phyloP scores from a whole-genome alignment of 1,140 invertebrate species.

The Cepaea nemoralis region DNA sequence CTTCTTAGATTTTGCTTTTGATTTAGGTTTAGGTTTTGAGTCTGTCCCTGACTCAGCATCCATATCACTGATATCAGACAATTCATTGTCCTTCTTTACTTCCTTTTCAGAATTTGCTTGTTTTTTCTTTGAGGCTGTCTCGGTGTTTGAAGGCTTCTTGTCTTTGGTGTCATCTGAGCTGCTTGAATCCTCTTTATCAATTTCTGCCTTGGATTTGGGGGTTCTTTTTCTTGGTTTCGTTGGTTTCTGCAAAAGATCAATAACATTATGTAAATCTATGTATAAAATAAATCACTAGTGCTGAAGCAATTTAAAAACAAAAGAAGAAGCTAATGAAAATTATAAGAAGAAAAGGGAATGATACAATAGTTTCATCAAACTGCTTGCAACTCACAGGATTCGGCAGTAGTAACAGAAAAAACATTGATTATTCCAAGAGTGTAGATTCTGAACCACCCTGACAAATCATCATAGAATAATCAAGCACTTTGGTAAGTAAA shows the following conservation, averaged over 20 bases:
- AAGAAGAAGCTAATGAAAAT: too few relatives aligned
- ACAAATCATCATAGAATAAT: too few relatives aligned
- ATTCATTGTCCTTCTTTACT: constrained; percentile 55
- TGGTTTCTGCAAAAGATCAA: constrained; percentile 29
- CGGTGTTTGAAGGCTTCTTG: constrained; percentile 48
- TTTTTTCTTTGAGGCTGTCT: constrained; percentile 52
- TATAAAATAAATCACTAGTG: too few relatives aligned
- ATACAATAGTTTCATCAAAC: too few relatives aligned
- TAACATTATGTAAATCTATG: too few relatives aligned
- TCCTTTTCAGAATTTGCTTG: constrained; percentile 46
- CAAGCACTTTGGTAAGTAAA: too few relatives aligned
- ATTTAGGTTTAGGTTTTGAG: constrained; percentile 76
- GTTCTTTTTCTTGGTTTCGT: constrained; percentile 56
- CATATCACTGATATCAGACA: constrained; percentile 49
- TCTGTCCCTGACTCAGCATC: constrained; percentile 72
- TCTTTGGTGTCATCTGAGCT: constrained; percentile 55
- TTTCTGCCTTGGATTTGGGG: constrained; percentile 62
- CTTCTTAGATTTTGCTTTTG: constrained; percentile 67
- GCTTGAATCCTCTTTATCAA: constrained; percentile 62
- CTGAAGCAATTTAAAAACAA: too few relatives aligned
- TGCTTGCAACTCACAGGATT: too few relatives aligned
- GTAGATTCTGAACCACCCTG: too few relatives aligned
- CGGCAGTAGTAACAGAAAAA: too few relatives aligned
- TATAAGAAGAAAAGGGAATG: too few relatives aligned
- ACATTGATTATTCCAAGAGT: too few relatives aligned